A percentile compares a stretch with the other conserved stretches of the same genome.
Conservation (phyloP, 2,113 vertebrate species). For the Tichodroma muraria region DNA sequence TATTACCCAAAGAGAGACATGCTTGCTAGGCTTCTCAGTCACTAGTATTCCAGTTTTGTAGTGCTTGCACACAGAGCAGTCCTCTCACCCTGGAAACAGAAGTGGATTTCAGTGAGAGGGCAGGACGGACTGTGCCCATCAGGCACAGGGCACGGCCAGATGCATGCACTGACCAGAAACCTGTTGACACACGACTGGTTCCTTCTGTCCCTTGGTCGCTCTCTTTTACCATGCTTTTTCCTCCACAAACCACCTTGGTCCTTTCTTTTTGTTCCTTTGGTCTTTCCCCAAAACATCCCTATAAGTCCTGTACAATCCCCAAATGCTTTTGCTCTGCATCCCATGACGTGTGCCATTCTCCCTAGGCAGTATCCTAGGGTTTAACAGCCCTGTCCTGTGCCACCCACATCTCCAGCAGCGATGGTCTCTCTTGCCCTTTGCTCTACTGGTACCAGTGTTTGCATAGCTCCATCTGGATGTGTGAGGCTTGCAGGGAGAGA, state of each 20-base stretch:
- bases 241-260: not conserved
- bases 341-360: fast-evolving
- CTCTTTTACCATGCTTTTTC: not conserved
- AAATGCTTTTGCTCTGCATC: not conserved
- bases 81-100: not conserved
- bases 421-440: not conserved
- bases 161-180: fast-evolving
- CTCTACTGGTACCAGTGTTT: not conserved
- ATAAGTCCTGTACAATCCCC: not conserved
- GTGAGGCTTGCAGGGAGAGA: not conserved
- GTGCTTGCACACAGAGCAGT: not conserved
- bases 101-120: not conserved
- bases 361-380: not conserved
- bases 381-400: not conserved
- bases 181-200: fast-evolving
- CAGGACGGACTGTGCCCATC: not conserved
- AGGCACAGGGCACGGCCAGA: not conserved
- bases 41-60: not conserved
- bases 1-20: fast-evolving
- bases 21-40: fast-evolving
- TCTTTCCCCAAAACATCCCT: not conserved
- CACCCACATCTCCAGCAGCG: not conserved
- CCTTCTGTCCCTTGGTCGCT: not conserved
- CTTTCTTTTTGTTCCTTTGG: not conserved
- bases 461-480: not conserved